Percentiles rank a stretch among this genome's conserved stretches.
Evolutionary conservation across 1,140 invertebrate genomes (phyloP).

Genomic region (Brevipalpus yothersi): DNA sequence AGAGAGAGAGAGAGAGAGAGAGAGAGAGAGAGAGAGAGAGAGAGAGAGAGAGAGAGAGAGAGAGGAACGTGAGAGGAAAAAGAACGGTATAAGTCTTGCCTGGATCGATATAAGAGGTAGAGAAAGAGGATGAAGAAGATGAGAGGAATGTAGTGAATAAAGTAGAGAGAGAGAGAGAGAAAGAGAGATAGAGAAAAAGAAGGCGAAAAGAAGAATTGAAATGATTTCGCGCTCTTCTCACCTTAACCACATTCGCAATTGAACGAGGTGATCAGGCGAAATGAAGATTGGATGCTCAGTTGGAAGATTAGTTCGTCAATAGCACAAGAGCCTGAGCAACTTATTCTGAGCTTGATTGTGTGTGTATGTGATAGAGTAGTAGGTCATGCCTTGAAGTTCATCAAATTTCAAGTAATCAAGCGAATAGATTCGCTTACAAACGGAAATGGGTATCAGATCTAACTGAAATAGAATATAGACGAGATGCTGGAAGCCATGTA

Average conservation of each 20-base stretch:
- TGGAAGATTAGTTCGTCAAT: background rate
- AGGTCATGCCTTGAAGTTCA: background rate
- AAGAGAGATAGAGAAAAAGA: background rate
- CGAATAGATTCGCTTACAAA: no score
- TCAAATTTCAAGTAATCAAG: no score
- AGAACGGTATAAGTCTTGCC: background rate
- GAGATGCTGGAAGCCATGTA: no score
- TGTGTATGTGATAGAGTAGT: background rate
- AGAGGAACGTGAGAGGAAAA: background rate
- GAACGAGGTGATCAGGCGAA: background rate
- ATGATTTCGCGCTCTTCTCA: background rate
- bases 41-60: background rate
- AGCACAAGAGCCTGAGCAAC: background rate
- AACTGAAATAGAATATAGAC: no score
- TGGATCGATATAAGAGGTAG: background rate
- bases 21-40: background rate
- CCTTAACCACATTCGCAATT: background rate
- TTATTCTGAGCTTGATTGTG: no score
- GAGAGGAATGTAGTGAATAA: background rate
- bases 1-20: background rate
- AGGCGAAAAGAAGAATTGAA: background rate
- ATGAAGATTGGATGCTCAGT: background rate
- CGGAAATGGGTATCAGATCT: no score
- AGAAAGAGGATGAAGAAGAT: background rate
- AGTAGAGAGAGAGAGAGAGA: background rate